A percentile compares a stretch with the other conserved stretches of the same genome.
These are phyloP conservation scores for Oasisia sp. DNA, from an alignment of 2,888 invertebrate genomes.

Conservation along the genomic window DNA sequence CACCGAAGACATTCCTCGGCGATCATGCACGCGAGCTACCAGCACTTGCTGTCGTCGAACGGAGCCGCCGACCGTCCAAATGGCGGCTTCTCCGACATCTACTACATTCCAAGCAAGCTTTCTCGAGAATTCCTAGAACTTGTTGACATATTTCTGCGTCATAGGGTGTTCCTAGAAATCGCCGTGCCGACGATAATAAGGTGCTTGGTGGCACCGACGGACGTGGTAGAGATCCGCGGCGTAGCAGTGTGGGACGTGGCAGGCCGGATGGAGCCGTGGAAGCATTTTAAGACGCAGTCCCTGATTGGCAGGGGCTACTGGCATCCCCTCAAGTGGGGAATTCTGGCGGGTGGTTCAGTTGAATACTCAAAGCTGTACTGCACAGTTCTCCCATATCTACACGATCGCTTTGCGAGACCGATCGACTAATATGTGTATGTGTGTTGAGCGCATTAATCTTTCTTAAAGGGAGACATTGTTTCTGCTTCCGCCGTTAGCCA, in stretches of 20 bases:
- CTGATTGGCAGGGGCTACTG: constrained; percentile 35
- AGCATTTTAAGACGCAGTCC: constrained; percentile 35
- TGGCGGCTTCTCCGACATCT: constrained; percentile 43
- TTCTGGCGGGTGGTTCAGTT: constrained; percentile 18
- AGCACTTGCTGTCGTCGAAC: constrained; percentile 33
- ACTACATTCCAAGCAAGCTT: constrained; percentile 39
- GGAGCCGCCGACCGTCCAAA: constrained; percentile 34
- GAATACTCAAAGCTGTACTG: constrained; percentile 32
- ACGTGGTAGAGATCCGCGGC: constrained; percentile 33
- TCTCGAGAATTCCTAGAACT: constrained; percentile 35
- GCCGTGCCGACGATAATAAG: constrained; percentile 40
- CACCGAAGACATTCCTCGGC: not conserved
- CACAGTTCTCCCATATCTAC: constrained; percentile 35
- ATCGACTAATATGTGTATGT: not conserved
- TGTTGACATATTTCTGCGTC: constrained; percentile 34
- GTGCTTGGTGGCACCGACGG: constrained; percentile 34
- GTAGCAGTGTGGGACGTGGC: constrained; percentile 31
- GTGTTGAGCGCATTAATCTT: no score
- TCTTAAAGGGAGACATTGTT: no score
- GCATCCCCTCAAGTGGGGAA: constrained; percentile 43
- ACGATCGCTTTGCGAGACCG: constrained; percentile 35
- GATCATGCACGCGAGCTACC: constrained; percentile 32
- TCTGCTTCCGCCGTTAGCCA: no score
- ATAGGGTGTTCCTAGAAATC: constrained; percentile 42
- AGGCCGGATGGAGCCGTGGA: constrained; percentile 36